These are phyloP conservation scores for Myotis lucifugus DNA, from an alignment of 2,113 vertebrate species.

Conservation along the genomic window DNA sequence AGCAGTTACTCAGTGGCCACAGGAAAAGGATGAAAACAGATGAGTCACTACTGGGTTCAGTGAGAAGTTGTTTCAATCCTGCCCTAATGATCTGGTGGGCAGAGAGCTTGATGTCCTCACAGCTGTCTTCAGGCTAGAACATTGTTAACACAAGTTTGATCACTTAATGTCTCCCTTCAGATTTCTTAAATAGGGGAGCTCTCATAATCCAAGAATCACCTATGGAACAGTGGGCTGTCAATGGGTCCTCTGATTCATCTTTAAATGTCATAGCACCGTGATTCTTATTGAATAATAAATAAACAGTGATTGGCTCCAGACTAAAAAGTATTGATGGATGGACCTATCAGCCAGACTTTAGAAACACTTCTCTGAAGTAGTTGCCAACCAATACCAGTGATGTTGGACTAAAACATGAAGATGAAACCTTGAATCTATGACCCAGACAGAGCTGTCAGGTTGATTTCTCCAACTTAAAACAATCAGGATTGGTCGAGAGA, in stretches of 20 bases:
- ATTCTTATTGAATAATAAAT: neutral
- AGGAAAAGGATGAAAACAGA: neutral
- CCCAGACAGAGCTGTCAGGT: neutral
- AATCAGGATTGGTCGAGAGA: neutral
- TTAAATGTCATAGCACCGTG: neutral
- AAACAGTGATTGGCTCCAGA: neutral
- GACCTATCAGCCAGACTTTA: too few relatives aligned
- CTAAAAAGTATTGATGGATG: too few relatives aligned
- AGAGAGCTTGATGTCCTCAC: neutral
- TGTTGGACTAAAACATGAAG: neutral
- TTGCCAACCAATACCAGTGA: accelerated
- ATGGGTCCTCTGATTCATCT: neutral
- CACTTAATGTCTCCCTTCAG: neutral
- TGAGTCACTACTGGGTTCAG: neutral
- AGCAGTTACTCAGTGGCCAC: neutral
- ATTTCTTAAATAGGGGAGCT: neutral
- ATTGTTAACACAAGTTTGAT: neutral
- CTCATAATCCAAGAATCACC: neutral
- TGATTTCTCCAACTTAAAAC: neutral
- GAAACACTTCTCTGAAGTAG: neutral
- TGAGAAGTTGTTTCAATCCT: neutral
- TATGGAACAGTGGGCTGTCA: neutral
- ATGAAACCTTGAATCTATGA: too few relatives aligned
- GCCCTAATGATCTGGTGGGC: neutral
- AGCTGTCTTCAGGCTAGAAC: neutral